Evolutionary conservation across 2,113 vertebrate species (phyloP), one percentile per base, ranked within the genome.

Genomic region (Oreochromis spilurus): DNA sequence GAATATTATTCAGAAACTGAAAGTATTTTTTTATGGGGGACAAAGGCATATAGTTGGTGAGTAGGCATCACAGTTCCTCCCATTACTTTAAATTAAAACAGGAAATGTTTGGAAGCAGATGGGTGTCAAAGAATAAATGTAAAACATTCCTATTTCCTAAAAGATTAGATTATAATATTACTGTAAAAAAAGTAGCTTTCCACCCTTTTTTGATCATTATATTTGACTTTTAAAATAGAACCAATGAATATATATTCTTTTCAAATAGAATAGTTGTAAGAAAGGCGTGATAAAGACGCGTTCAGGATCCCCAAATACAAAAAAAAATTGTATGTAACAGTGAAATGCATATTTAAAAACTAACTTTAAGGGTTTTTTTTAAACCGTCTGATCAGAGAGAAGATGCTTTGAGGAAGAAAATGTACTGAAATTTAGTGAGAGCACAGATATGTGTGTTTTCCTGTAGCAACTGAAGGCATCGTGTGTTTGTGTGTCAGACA

Each of bases 161-260:
- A 48, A 16, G 17, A 75, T 19, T 48, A 48, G 48, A 75, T 75
- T 48, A 11, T 29, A 48, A 65, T n/a, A 65, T 38, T 38, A 48
- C 14, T 7, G 2, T 5, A 9, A 72, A 48, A 48, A 43, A 29
- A 72, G 21, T 45, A 48, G 21, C 0, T 48, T 72, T 11, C 14
- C 8, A 9, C 67, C 67, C 9, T 7, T 48, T 75, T 29, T 11
- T 75, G 5, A 19, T 17, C 2, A 29, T 75, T 48, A 48, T 48
- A 19, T 75, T 75, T 19, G 16, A 50, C 70, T 50, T 75, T 75
- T 48, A 48, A 5, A 75, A 29, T 48, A 11, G 6, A 50, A 75
- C 11, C 13, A 24, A 70, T 0, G 0, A 16, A 48, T 29, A 48
- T 5, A 29, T 10, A 48, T 48, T 48, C 14, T 29, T 11, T 75